phyloP scores from a whole-genome alignment of 2,113 vertebrate species.

The Grus americana region DNA sequence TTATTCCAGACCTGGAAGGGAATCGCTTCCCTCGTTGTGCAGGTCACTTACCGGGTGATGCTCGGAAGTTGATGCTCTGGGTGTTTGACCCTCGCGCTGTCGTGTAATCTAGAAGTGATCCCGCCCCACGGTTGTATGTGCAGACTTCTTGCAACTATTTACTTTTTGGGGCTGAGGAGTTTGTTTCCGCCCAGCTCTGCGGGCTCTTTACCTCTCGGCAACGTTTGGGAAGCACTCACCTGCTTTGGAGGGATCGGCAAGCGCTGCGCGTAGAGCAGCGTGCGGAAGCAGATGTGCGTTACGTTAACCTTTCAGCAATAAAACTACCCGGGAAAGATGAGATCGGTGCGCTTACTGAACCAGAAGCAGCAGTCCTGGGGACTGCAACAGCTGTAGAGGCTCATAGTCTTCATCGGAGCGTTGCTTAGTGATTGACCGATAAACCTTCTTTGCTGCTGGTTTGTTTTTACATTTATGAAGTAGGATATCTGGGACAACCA shows the following conservation, averaged over 20 bases:
- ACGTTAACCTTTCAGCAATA: neutral
- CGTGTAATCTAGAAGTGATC: neutral
- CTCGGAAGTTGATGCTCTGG: neutral
- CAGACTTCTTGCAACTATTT: neutral
- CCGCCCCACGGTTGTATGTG: neutral
- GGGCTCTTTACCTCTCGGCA: neutral
- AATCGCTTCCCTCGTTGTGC: neutral
- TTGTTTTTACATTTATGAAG: neutral
- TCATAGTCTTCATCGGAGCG: neutral
- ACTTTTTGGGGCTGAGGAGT: neutral
- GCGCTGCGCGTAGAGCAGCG: rapidly evolving
- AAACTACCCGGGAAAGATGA: neutral
- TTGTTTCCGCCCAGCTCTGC: neutral
- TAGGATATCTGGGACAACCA: neutral
- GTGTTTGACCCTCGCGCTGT: neutral
- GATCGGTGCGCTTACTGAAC: neutral
- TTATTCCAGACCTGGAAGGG: neutral
- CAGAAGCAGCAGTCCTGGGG: neutral
- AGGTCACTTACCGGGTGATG: too few species aligned
- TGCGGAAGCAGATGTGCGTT: neutral
- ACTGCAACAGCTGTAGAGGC: neutral
- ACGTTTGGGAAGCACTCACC: neutral
- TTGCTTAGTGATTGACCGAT: neutral
- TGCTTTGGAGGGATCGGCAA: neutral
- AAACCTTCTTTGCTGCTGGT: neutral